phyloP scores from a whole-genome alignment of 2,113 vertebrate genomes.

The Osmerus eperlanus region DNA sequence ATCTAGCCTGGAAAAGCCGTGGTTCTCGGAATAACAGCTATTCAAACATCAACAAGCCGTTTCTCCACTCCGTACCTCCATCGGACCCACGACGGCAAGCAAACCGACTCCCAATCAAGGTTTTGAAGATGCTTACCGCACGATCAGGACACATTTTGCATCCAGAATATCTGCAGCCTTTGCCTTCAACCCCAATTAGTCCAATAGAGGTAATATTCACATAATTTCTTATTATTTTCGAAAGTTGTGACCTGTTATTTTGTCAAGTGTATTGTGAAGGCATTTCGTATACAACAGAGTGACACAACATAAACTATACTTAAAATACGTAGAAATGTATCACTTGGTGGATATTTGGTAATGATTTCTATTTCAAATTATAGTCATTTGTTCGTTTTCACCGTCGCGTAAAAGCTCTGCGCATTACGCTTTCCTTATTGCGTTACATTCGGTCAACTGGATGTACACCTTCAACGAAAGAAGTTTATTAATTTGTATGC shows the following conservation, averaged over 20 bases:
- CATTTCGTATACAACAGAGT: no score
- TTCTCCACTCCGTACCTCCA: constrained; percentile 90
- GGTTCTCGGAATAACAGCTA: constrained; percentile 85
- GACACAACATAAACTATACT: no score
- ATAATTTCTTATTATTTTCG: not conserved
- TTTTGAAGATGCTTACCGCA: constrained; percentile 98
- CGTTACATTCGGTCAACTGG: not conserved
- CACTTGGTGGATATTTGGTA: no score
- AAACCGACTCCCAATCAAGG: constrained; percentile 94
- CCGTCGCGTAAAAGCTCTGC: not conserved
- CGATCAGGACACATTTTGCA: constrained; percentile 99
- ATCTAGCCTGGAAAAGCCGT: constrained; percentile 84
- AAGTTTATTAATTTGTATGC: not conserved
- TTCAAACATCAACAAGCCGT: constrained; percentile 81
- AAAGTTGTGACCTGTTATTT: no score
- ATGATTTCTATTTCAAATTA: no score
- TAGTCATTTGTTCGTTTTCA: not conserved
- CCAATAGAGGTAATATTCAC: constrained; percentile 91
- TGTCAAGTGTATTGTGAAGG: no score
- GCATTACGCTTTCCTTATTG: no score
- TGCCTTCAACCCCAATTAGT: constrained; percentile 95
- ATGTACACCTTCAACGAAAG: not conserved
- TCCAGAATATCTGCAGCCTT: constrained; percentile 95
- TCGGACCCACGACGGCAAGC: constrained; percentile 95
- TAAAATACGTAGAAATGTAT: no score